These are phyloP conservation scores for Bos javanicus DNA, from an alignment of 2,113 vertebrate genomes.

Conservation along the genomic window DNA sequence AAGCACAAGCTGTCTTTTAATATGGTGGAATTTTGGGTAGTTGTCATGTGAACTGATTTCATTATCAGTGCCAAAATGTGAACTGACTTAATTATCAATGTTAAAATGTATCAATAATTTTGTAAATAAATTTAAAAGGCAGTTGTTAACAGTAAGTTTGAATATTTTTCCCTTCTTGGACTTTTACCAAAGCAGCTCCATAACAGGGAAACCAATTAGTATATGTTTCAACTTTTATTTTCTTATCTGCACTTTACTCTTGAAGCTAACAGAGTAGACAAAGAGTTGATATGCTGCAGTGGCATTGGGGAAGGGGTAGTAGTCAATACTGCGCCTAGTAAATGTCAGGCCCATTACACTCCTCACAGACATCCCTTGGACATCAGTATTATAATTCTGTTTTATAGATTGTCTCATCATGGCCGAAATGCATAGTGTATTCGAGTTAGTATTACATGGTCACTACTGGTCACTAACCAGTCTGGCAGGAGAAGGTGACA, in stretches of 20 bases:
- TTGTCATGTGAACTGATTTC: background rate
- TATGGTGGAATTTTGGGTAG: background rate
- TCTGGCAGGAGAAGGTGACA: background rate
- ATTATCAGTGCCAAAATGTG: background rate
- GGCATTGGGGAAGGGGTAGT: no score
- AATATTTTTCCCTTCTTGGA: background rate
- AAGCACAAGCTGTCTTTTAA: background rate
- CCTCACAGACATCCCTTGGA: background rate
- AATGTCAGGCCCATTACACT: background rate
- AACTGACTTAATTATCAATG: background rate
- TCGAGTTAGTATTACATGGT: background rate
- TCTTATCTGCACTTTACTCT: background rate
- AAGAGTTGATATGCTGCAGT: background rate
- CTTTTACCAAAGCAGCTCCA: background rate
- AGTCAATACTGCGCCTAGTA: background rate
- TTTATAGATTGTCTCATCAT: background rate
- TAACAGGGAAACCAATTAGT: background rate
- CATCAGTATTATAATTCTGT: no score
- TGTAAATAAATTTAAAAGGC: background rate
- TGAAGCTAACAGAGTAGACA: background rate
- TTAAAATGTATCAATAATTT: background rate
- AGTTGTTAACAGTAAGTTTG: background rate
- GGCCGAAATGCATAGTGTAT: background rate
- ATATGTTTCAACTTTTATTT: background rate
- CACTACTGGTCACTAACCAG: background rate